Evolutionary conservation across 2,113 vertebrate genomes (phyloP).

Genomic region (Periophthalmus modestus): DNA sequence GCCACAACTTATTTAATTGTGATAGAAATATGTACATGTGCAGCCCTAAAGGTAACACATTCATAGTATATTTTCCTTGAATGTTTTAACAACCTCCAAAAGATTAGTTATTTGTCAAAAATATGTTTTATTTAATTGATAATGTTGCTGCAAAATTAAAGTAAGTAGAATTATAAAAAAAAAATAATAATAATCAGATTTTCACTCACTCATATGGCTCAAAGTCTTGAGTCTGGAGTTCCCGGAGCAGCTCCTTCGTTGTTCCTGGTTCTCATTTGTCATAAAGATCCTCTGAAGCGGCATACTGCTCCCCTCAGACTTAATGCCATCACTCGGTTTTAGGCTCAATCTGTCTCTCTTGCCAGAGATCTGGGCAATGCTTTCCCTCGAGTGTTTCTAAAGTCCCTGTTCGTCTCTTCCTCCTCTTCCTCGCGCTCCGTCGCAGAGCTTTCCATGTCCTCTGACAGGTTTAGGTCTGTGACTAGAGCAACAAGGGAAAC

Average conservation of each 20-base stretch:
- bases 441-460: constrained; percentile 6
- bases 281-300: constrained; percentile 91
- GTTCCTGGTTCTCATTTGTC: constrained; percentile 92
- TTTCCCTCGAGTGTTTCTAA: constrained; percentile 16
- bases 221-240: constrained; percentile 85
- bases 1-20: background rate
- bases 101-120: too few relatives aligned
- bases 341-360: constrained; percentile 46
- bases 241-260: constrained; percentile 89
- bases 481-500: background rate
- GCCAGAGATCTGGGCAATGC: constrained; percentile 67
- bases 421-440: constrained; percentile 30
- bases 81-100: too few relatives aligned
- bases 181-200: too few relatives aligned
- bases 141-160: background rate
- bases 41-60: background rate
- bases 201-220: constrained; percentile 66
- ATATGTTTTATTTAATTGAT: background rate
- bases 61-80: background rate
- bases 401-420: constrained; percentile 26
- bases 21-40: background rate
- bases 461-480: constrained; percentile 6
- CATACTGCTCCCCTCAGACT: constrained; percentile 63
- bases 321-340: constrained; percentile 55
- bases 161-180: too few relatives aligned